Evolutionary conservation across 2,113 vertebrate species (phyloP).

Genomic region (Gymnorhina tibicen): DNA sequence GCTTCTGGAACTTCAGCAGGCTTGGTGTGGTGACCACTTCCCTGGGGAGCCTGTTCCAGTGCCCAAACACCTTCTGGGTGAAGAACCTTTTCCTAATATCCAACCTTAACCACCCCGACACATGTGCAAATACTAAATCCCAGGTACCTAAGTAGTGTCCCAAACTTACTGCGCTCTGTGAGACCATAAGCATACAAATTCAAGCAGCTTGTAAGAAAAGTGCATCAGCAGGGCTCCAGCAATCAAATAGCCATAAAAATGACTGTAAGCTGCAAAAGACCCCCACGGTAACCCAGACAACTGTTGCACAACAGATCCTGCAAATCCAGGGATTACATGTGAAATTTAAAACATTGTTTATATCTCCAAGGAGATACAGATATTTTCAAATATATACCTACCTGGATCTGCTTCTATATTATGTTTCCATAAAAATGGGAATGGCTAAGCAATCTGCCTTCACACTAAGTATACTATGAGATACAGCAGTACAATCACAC

Average conservation of each 20-base stretch:
- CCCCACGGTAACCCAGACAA: not conserved
- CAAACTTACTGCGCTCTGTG: rapidly evolving
- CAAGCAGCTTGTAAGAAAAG: not conserved
- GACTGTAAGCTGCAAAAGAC: not conserved
- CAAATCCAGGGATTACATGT: not conserved
- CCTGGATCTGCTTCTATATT: not conserved
- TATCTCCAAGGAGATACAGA: not conserved
- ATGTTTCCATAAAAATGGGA: not conserved
- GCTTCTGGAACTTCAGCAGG: not conserved
- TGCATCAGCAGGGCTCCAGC: not conserved
- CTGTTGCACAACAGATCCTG: not conserved
- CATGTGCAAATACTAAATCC: not conserved
- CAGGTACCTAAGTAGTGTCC: not conserved
- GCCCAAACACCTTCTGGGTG: not conserved
- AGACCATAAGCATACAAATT: not conserved
- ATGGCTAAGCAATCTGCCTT: not conserved
- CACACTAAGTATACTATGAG: not conserved
- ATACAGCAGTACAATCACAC: not conserved
- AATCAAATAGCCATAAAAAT: not conserved
- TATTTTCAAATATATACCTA: not conserved
- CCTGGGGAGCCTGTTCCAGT: not conserved
- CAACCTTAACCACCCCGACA: not conserved
- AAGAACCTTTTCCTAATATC: not conserved
- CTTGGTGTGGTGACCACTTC: not conserved
- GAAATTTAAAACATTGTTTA: not conserved